phyloP scores from a whole-genome alignment of 1,140 invertebrate genomes.

The Tenebrio molitor region DNA sequence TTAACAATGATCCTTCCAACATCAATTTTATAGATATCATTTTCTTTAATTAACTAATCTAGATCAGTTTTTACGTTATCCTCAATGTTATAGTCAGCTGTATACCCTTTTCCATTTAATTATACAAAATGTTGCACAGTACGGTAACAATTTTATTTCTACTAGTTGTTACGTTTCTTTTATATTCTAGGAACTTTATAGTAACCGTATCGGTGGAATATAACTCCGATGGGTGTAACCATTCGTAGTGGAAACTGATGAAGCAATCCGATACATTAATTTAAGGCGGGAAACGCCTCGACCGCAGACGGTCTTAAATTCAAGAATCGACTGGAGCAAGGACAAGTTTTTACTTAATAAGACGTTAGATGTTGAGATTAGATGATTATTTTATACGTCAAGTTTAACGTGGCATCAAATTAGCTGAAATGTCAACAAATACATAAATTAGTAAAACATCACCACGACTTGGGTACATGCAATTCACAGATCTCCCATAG shows the following conservation, averaged over 20 bases:
- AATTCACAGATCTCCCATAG: conserved; percentile 46
- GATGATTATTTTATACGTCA: conserved; percentile 35
- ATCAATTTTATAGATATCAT: too few relatives aligned
- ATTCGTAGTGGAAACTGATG: conserved; percentile 21
- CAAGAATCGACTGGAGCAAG: conserved; percentile 10
- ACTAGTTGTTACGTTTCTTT: too few relatives aligned
- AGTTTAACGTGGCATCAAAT: conserved; percentile 41
- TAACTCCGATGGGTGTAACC: background rate
- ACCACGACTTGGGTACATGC: conserved; percentile 34
- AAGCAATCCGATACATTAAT: conserved; percentile 24
- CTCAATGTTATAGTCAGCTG: too few relatives aligned
- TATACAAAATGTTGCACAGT: too few relatives aligned
- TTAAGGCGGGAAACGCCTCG: conserved; percentile 22
- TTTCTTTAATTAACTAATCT: too few relatives aligned
- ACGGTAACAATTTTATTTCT: too few relatives aligned
- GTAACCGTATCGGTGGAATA: too few relatives aligned
- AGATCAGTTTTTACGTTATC: too few relatives aligned
- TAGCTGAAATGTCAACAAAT: conserved; percentile 39
- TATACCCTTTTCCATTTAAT: too few relatives aligned
- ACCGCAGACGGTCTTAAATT: background rate
- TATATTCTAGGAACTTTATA: too few relatives aligned
- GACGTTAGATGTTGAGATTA: conserved; percentile 29
- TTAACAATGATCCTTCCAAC: too few relatives aligned
- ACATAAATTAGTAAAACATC: conserved; percentile 46
- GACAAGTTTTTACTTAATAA: conserved; percentile 35